Evolutionary conservation across 2,797 vertebrate genomes (phyloP).

Genomic region (Melopsittacus undulatus): DNA sequence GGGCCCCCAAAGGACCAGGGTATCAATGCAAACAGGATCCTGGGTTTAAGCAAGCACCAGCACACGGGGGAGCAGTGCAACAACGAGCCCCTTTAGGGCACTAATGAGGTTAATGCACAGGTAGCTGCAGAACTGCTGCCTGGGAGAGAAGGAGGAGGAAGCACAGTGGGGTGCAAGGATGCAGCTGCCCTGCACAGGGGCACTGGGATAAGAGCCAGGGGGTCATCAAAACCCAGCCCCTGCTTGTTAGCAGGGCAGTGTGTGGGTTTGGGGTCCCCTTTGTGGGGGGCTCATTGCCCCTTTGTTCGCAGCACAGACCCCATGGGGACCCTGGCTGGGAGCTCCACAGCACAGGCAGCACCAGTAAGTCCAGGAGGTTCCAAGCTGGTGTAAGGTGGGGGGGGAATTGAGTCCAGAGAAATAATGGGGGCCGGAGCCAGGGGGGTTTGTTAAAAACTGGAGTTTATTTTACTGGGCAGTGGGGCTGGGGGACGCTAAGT

Average conservation of each 20-base stretch:
- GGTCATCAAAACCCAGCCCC: neutral
- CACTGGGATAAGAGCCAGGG: neutral
- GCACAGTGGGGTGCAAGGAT: neutral
- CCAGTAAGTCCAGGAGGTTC: neutral
- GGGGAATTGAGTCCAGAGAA: neutral
- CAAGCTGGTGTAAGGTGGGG: rapidly evolving
- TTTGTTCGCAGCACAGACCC: neutral
- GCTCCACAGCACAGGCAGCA: rapidly evolving
- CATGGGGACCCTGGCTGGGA: rapidly evolving
- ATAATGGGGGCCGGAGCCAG: neutral
- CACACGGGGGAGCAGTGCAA: neutral
- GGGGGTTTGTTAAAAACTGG: neutral
- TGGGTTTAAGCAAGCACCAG: neutral
- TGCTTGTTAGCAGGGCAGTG: no score
- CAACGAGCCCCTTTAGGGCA: neutral
- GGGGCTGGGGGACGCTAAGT: neutral
- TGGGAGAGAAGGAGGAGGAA: rapidly evolving
- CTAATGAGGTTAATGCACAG: neutral
- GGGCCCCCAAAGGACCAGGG: neutral
- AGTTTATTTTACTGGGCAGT: conserved; percentile 29
- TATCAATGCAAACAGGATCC: rapidly evolving
- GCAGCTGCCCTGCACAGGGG: neutral
- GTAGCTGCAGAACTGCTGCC: neutral
- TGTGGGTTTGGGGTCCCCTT: rapidly evolving
- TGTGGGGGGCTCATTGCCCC: neutral